Conservation (phyloP, 2,888 invertebrate genomes). For the Micoletzkya japonica region DNA sequence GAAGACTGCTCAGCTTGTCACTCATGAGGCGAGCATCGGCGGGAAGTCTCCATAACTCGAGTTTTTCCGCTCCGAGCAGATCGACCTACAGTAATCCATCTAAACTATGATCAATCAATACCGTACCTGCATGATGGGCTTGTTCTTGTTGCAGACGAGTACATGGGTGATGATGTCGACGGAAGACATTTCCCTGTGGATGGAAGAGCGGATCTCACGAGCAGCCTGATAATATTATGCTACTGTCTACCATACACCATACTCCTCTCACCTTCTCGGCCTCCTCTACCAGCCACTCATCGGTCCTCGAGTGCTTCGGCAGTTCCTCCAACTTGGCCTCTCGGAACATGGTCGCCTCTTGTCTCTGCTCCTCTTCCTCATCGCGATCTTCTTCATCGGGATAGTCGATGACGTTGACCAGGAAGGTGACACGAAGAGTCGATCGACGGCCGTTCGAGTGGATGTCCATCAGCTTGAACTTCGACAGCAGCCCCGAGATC, state of each 20-base stretch:
- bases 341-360: background rate
- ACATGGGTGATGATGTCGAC: slow-evolving; percentile 33
- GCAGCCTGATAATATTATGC: slow-evolving; percentile 21
- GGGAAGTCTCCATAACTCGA: slow-evolving; percentile 57
- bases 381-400: slow-evolving; percentile 25
- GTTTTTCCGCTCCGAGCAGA: slow-evolving; percentile 41
- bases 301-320: slow-evolving; percentile 29
- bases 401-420: slow-evolving; percentile 35
- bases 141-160: slow-evolving; percentile 35
- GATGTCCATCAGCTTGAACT: slow-evolving; percentile 21
- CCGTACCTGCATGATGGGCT: slow-evolving; percentile 37
- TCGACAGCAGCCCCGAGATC: slow-evolving; percentile 24
- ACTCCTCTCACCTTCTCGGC: slow-evolving; percentile 26
- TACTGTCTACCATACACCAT: background rate
- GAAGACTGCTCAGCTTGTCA: slow-evolving; percentile 40
- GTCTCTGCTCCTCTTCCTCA: slow-evolving; percentile 10
- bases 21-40: slow-evolving; percentile 39
- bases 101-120: background rate
- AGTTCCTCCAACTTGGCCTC: slow-evolving; percentile 32
- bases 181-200: slow-evolving; percentile 24
- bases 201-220: slow-evolving; percentile 17
- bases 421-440: slow-evolving; percentile 38
- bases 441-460: slow-evolving; percentile 37
- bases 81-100: slow-evolving; percentile 34
- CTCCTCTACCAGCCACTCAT: slow-evolving; percentile 30